Conservation (phyloP, 2,888 invertebrate genomes). For the Drosophila subquinaria region DNA sequence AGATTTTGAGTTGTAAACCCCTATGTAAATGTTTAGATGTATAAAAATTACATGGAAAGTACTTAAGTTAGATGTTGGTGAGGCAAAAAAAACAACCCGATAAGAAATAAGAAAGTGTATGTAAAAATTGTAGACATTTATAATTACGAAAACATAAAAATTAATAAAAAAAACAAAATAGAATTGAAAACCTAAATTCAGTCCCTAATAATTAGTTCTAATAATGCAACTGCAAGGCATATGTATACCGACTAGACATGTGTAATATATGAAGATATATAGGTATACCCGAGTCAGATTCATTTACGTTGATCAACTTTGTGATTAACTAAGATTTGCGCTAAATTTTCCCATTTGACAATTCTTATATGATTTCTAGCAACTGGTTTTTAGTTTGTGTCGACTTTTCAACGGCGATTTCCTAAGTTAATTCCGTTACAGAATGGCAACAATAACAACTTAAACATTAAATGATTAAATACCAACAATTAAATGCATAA, state of each 20-base stretch:
- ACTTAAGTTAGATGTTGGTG: slow-evolving; percentile 70
- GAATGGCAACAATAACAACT: slow-evolving; percentile 66
- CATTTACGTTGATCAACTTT: slow-evolving; percentile 36
- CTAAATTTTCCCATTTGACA: slow-evolving; percentile 34
- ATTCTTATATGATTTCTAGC: slow-evolving; percentile 22
- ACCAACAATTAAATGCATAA: slow-evolving; percentile 14
- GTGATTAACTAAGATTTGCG: slow-evolving; percentile 51
- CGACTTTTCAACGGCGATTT: slow-evolving; percentile 64
- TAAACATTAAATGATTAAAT: slow-evolving; percentile 15
- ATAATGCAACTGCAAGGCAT: slow-evolving; percentile 32
- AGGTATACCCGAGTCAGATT: slow-evolving; percentile 21
- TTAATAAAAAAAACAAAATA: slow-evolving; percentile 20
- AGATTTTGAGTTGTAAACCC: slow-evolving; percentile 59
- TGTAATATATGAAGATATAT: slow-evolving; percentile 53
- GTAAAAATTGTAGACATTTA: slow-evolving; percentile 62
- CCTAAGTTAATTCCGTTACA: slow-evolving; percentile 75
- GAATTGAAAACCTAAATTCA: slow-evolving; percentile 50
- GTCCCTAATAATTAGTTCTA: slow-evolving; percentile 63
- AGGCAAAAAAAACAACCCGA: slow-evolving; percentile 44
- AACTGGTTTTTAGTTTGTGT: slow-evolving; percentile 74
- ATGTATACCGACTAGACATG: slow-evolving; percentile 58
- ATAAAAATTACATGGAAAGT: slow-evolving; percentile 51
- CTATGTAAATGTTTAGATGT: slow-evolving; percentile 78
- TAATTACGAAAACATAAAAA: slow-evolving; percentile 41
- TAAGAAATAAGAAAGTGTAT: slow-evolving; percentile 62